phyloP scores from a whole-genome alignment of 2,888 invertebrate species.

The Mythimna albipuncta region DNA sequence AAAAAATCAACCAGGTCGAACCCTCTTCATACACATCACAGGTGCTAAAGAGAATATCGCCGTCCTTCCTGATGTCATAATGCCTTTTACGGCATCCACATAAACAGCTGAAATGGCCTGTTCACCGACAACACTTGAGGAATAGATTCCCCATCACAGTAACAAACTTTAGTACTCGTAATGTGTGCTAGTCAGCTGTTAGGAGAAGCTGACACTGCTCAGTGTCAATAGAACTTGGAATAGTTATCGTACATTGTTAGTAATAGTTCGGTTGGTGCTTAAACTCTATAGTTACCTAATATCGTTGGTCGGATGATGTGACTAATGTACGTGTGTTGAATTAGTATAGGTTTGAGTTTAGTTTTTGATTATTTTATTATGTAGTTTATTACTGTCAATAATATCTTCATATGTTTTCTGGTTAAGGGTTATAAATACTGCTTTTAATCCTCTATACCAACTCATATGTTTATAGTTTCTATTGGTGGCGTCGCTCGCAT shows the following conservation, averaged over 20 bases:
- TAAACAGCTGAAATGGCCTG: slow-evolving; percentile 13
- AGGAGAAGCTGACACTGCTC: slow-evolving; percentile 29
- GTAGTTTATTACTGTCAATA: background rate
- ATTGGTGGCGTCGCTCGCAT: too few species aligned
- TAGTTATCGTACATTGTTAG: slow-evolving; percentile 39
- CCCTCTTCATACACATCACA: background rate
- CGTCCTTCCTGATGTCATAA: background rate
- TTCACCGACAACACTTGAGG: slow-evolving; percentile 6
- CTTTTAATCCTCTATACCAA: too few species aligned
- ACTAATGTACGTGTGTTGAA: background rate
- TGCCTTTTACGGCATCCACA: slow-evolving; percentile 10
- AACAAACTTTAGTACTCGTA: slow-evolving; percentile 33
- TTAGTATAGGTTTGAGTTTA: background rate
- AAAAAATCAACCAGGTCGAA: background rate
- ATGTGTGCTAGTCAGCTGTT: slow-evolving; percentile 10
- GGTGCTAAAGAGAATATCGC: background rate
- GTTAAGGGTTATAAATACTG: too few species aligned
- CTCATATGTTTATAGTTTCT: too few species aligned
- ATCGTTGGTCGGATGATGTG: background rate
- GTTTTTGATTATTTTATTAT: background rate
- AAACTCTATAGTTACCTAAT: background rate
- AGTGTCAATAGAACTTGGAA: slow-evolving; percentile 21
- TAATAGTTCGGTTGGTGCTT: slow-evolving; percentile 17
- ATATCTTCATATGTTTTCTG: too few species aligned
- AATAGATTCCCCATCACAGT: slow-evolving; percentile 35